Conservation (phyloP, 2,113 vertebrate genomes). For the Paradoxurus hermaphroditus region DNA sequence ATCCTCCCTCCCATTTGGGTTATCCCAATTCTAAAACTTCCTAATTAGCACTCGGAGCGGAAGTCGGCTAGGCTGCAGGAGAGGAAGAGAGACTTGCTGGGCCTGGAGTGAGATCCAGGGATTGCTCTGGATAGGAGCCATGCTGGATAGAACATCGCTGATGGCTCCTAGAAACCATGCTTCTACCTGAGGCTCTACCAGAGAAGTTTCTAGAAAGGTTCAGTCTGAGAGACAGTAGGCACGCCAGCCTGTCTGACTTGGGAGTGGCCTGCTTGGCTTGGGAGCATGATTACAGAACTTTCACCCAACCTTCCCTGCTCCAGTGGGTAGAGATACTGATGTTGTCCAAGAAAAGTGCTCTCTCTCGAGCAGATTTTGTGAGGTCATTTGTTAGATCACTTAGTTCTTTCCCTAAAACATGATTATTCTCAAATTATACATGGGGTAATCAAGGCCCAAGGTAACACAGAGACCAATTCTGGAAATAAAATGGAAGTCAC, state of each 20-base stretch:
- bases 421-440: too few species aligned
- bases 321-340: background rate
- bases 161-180: background rate
- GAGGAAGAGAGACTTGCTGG: background rate
- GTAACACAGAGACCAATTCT: background rate
- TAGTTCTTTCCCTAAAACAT: background rate
- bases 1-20: fast-evolving
- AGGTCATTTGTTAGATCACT: background rate
- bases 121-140: background rate
- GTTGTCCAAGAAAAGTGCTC: background rate
- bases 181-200: background rate
- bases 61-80: background rate
- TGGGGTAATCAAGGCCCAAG: background rate
- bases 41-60: background rate
- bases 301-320: background rate
- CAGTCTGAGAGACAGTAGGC: background rate
- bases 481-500: background rate
- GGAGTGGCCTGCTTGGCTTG: background rate
- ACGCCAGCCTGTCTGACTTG: background rate
- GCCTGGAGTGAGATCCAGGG: background rate
- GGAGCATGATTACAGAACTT: background rate
- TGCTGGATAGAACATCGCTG: background rate
- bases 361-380: background rate
- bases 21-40: background rate
- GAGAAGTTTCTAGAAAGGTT: background rate